Evolutionary conservation across 2,797 vertebrate species (phyloP), one percentile per base, ranked within the genome.

Genomic region (Lindbergichthys nudifrons): DNA sequence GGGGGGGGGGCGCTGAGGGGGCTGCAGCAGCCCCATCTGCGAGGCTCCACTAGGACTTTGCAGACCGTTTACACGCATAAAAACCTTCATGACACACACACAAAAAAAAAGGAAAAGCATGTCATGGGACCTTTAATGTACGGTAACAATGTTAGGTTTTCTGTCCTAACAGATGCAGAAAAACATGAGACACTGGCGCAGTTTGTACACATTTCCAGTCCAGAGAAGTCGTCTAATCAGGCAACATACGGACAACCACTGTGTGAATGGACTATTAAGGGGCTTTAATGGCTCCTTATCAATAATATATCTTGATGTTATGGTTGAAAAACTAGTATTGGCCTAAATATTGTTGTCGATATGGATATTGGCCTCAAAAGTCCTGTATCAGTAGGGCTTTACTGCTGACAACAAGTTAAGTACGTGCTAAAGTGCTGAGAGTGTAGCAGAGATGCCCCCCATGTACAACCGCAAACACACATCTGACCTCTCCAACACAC

Each of bases 401-500:
- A 26, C 19, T 42, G 47, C 30, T 11, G 36, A 61, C 18, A 53
- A 73, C 21, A 47, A 65, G 19, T 45, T 32, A 8, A 39, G 15
- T 32, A 5, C 15, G 11, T 63, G 13, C 14, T 47, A 8, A 53
- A 71, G 11, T 65, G 42, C 54, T 75, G 60, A 74, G 47, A 32
- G 19, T 21, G 43, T 10, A 45, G 12, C 46, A 30, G 15, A 51
- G 50, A n/a, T 30, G 32, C 47, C 23, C 23, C 54, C 19, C 42
- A 21, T 58, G 59, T 32, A 73, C 26, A 53, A 67, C 62, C 15
- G 51, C 21, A 59, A 48, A 59, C 45, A 56, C 48, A 41, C 51
- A 65, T n/a, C 32, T 77, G 68, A 65, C 15, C 62, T 45, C 46
- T 39, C 6, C 39, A 67, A 51, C 47, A 43, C 65, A 69, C 23